Evolutionary conservation across 2,113 vertebrate species (phyloP), one percentile per base, ranked within the genome.

Genomic region (Hystrix cristata): DNA sequence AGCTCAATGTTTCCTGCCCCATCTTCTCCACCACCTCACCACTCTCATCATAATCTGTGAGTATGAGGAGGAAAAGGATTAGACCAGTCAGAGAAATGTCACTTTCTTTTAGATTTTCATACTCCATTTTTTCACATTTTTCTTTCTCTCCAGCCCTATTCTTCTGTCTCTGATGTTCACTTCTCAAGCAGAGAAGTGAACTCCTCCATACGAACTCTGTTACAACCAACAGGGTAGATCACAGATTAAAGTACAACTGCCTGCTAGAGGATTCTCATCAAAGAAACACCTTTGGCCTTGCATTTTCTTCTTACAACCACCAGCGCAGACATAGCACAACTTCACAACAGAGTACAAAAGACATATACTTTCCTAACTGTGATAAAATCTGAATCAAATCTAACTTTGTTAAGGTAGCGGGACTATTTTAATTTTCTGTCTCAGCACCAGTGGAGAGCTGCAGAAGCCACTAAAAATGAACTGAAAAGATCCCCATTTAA

Each of bases 381-480:
- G 18, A 19, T 38, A 53, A 90, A 19, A 53, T 14, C 29, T 57
- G 31, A 79, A 34, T 34, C 31, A 85, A 65, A 80, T 46, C 34
- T 38, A 81, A 34, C 64, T 74, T 86, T n/a, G 57, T 38, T 57
- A 81, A 72, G 80, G 43, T 10, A 89, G 31, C 46, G 23, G 25
- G 16, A 13, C 21, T 81, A 27, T 80, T 81, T 90, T 79, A 34
- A 57, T 85, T 34, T 87, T 55, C 38, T 91, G 87, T 76, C n/a
- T 64, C 31, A 57, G 19, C 12, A 84, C 27, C 76, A 94, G 15
- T 55, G 85, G 46, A 88, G 91, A 79, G 69, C 67, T 71, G 3
- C n/a, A 88, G n/a, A 64, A 78, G 2, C 21, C 76, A 82, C 29
- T 86, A 67, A 74, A 91, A 95, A 60, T 27, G 60, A 80, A 89